Conservation (phyloP, 2,888 invertebrate species). For the Hoplodrina blanda region DNA sequence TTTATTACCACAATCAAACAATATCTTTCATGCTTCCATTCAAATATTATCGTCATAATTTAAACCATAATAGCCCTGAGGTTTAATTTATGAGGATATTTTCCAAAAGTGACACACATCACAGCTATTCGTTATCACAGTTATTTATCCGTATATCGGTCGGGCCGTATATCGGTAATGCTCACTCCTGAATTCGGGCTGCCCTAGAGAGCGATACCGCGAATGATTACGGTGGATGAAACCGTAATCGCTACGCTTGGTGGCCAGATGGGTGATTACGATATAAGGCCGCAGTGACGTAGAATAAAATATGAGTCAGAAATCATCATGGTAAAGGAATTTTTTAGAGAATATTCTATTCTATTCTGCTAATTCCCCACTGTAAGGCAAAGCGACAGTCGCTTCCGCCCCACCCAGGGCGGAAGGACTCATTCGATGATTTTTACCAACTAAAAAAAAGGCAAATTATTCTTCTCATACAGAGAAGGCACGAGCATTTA, state of each 20-base stretch:
- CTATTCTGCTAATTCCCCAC: no score
- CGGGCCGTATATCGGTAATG: no score
- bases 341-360: background rate
- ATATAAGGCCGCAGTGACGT: conserved; percentile 40
- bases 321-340: conserved; percentile 1
- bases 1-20: background rate
- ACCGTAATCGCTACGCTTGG: conserved; percentile 41
- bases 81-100: conserved; percentile 36
- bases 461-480: no score
- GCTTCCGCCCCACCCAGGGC: no score
- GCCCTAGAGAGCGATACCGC: conserved; percentile 43
- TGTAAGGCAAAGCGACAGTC: no score
- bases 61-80: background rate
- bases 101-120: conserved; percentile 33
- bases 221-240: conserved; percentile 45
- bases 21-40: conserved; percentile 1
- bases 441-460: no score
- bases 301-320: conserved; percentile 25
- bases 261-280: conserved; percentile 44
- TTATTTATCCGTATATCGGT: conserved; percentile 30
- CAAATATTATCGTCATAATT: conserved; percentile 19
- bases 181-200: conserved; percentile 26
- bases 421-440: no score
- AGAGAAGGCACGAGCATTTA: no score
- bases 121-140: conserved; percentile 23